Evolutionary conservation across 2,113 vertebrate genomes (phyloP).

Genomic region (Neolamprologus brichardi): DNA sequence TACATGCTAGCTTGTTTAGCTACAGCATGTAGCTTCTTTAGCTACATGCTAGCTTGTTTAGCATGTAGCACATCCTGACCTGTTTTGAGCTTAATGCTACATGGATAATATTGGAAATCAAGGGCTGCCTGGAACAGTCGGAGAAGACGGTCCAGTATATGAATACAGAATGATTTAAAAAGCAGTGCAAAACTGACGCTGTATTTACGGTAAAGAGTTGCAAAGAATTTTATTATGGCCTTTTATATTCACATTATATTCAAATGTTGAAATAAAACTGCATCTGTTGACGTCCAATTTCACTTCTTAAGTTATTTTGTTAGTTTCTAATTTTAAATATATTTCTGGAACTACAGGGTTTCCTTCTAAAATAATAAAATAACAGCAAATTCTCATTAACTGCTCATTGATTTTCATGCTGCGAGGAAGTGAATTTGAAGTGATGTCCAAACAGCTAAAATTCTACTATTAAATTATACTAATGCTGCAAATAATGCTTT

Average conservation of each 20-base stretch:
- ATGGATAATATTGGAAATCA: not conserved
- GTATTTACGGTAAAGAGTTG: not conserved
- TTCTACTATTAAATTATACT: not conserved
- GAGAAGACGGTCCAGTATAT: not conserved
- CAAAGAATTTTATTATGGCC: not conserved
- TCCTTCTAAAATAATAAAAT: not conserved
- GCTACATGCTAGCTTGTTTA: not conserved
- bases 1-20: not conserved
- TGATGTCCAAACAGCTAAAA: not conserved
- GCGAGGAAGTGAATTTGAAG: not conserved
- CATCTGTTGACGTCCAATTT: not conserved
- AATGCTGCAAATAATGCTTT: not conserved
- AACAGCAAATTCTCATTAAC: not conserved
- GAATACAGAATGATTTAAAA: not conserved
- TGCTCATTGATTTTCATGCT: not conserved
- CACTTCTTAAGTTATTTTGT: not conserved
- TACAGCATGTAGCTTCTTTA: not conserved
- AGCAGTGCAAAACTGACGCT: not conserved
- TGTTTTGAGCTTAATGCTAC: not conserved
- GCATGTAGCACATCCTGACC: not conserved
- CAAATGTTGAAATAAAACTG: not conserved
- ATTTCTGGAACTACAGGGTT: not conserved
- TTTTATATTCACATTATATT: not conserved
- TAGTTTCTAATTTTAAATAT: not conserved
- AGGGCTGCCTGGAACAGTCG: not conserved